Percentiles rank a stretch among this genome's conserved stretches.
phyloP scores from a whole-genome alignment of 2,888 invertebrate species.

The Archips xylosteana region DNA sequence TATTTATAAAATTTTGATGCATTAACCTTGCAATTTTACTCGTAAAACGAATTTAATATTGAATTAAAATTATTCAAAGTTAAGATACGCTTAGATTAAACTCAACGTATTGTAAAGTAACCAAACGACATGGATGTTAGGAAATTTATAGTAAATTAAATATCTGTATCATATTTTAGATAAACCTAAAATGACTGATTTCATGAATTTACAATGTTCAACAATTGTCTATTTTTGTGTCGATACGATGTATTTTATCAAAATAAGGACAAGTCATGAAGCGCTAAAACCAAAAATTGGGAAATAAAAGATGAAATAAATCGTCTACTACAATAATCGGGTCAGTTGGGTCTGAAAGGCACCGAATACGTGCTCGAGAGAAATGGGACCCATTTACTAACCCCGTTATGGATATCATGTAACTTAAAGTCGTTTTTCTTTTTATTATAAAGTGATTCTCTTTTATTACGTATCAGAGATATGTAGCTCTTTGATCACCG shows the following conservation, averaged over 20 bases:
- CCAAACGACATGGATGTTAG: too few species aligned
- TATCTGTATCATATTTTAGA: too few species aligned
- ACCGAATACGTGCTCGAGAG: background rate
- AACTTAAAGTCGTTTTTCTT: background rate
- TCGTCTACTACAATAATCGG: background rate
- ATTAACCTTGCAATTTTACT: too few species aligned
- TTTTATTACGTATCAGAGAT: background rate
- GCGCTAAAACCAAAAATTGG: background rate
- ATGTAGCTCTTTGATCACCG: background rate
- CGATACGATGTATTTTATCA: background rate
- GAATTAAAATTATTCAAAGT: too few species aligned
- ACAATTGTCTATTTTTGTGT: too few species aligned
- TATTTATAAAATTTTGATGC: too few species aligned
- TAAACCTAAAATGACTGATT: too few species aligned
- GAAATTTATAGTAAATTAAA: too few species aligned
- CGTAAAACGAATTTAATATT: too few species aligned
- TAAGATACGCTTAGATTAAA: too few species aligned
- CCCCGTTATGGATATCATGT: background rate
- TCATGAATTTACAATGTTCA: too few species aligned
- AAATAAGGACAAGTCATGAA: background rate
- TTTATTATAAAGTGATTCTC: background rate
- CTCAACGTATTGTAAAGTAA: too few species aligned
- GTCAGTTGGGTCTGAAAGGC: background rate
- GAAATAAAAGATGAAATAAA: slow-evolving; percentile 12
- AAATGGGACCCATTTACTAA: slow-evolving; percentile 12